Evolutionary conservation across 2,888 invertebrate genomes (phyloP).

Genomic region (Hydropsyche betteni): DNA sequence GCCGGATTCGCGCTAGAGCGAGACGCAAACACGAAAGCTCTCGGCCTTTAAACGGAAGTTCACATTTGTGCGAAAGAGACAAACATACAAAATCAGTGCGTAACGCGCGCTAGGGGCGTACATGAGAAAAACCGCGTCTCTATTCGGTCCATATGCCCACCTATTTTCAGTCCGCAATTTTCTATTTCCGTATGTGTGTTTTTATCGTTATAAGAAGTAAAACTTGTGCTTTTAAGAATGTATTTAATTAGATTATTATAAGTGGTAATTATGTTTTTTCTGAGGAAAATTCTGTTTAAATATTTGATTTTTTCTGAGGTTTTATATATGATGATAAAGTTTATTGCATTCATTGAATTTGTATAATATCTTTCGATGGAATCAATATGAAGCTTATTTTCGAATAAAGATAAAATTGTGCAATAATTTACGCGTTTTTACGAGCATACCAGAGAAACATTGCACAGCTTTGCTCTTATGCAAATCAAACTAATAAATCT

Average conservation of each 20-base stretch:
- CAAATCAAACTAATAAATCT: conserved; percentile 19
- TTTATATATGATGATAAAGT: too few relatives aligned
- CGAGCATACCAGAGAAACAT: neutral
- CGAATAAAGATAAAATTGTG: neutral
- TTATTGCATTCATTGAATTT: too few relatives aligned
- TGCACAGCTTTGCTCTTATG: neutral
- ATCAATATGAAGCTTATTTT: too few relatives aligned
- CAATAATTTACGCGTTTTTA: conserved; percentile 5
- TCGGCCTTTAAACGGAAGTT: neutral
- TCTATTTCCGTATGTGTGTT: neutral
- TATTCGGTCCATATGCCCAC: conserved; percentile 16
- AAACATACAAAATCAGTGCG: neutral
- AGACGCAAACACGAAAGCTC: conserved; percentile 6
- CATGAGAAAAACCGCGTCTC: conserved; percentile 12
- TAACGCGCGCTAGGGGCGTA: conserved; percentile 20
- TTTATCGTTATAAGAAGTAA: neutral
- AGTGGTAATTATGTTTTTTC: neutral
- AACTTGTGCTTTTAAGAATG: neutral
- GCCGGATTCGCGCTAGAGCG: conserved; percentile 9
- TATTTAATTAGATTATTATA: neutral
- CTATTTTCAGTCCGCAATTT: neutral
- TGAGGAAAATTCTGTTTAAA: too few relatives aligned
- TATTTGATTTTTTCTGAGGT: too few relatives aligned
- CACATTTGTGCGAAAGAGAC: neutral
- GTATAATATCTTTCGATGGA: too few relatives aligned